Evolutionary conservation across 2,113 vertebrate species (phyloP).

Genomic region (Todiramphus chloris): DNA sequence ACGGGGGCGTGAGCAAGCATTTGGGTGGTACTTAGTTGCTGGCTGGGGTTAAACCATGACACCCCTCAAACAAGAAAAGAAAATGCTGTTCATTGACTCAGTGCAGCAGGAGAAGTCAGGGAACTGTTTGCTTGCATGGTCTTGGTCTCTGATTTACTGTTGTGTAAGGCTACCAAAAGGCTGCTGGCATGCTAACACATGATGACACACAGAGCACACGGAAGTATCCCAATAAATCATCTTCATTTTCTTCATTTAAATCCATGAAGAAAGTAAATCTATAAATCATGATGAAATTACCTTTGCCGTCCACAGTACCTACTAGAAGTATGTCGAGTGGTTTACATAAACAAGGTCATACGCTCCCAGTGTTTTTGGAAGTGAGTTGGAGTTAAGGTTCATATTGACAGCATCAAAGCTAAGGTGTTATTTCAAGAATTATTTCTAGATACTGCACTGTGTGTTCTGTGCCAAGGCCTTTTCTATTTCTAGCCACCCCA

Average conservation of each 20-base stretch:
- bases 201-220: rapidly evolving
- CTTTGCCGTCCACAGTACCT: neutral
- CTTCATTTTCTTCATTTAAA: neutral
- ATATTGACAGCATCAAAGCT: neutral
- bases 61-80: neutral
- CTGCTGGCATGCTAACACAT: neutral
- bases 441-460: neutral
- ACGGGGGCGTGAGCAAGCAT: no score
- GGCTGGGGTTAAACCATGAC: no score
- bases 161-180: rapidly evolving
- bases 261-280: neutral
- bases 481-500: neutral
- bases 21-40: no score
- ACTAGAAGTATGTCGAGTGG: neutral
- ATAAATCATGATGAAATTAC: neutral
- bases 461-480: neutral
- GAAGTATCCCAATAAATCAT: neutral
- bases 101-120: neutral
- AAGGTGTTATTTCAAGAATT: neutral
- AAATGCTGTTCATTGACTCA: neutral
- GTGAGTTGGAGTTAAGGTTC: neutral
- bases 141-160: neutral
- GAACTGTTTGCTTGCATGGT: neutral
- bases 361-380: neutral
- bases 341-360: neutral